Conservation (phyloP, 2,113 vertebrate species). For the Rhynchomys soricoides region DNA sequence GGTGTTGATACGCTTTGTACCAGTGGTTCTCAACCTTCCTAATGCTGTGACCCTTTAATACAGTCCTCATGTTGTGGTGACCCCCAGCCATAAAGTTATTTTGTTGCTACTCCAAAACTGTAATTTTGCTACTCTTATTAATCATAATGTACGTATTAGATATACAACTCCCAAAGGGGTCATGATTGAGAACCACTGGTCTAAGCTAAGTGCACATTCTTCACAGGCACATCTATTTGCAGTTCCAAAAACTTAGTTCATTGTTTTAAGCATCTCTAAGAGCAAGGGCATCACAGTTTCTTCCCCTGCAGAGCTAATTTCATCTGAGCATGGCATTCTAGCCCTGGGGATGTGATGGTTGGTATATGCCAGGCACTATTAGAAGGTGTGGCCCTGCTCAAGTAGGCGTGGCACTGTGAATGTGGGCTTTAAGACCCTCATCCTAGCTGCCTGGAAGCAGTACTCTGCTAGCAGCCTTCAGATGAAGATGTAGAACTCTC, state of each 20-base stretch:
- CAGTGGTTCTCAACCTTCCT: neutral
- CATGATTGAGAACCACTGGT: neutral
- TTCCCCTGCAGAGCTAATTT: neutral
- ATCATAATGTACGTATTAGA: neutral
- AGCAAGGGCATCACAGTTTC: neutral
- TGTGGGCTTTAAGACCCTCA: too few species aligned
- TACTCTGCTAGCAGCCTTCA: too few species aligned
- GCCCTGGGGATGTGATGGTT: neutral
- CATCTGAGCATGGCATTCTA: neutral
- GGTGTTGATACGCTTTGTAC: neutral
- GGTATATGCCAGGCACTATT: too few species aligned
- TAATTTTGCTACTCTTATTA: neutral
- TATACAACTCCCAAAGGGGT: neutral
- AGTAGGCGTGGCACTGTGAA: too few species aligned
- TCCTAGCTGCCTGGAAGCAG: too few species aligned
- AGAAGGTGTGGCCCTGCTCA: too few species aligned
- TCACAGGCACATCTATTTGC: neutral
- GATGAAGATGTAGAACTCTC: too few species aligned
- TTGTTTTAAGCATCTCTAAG: neutral
- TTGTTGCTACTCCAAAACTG: neutral
- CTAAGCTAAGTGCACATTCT: neutral
- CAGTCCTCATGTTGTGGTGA: neutral
- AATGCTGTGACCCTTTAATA: neutral
- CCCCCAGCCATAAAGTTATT: neutral
- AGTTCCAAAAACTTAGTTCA: neutral